Evolutionary conservation across 2,113 vertebrate genomes (phyloP).

Genomic region (Numenius arquata): DNA sequence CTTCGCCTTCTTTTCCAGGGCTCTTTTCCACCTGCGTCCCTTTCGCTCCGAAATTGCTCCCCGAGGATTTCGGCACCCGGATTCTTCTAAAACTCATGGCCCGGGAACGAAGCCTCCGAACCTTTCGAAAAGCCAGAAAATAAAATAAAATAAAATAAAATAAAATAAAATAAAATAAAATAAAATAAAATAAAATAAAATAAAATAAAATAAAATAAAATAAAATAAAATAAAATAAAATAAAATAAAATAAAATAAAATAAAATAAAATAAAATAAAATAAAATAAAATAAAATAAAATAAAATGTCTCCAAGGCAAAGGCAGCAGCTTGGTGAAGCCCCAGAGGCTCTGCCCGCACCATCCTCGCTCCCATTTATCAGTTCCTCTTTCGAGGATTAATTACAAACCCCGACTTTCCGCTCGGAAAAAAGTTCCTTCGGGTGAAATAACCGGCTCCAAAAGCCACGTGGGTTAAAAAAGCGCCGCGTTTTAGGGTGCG

Average conservation of each 20-base stretch:
- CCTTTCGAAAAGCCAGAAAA: background rate
- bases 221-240: too few species aligned
- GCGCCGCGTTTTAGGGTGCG: accelerated
- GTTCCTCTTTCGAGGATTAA: background rate
- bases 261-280: too few species aligned
- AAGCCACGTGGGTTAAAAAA: background rate
- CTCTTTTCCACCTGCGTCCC: background rate
- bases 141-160: too few species aligned
- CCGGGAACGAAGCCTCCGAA: background rate
- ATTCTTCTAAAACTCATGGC: background rate
- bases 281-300: background rate
- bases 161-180: too few species aligned
- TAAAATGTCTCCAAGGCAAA: background rate
- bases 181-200: too few species aligned
- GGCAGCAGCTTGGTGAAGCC: accelerated
- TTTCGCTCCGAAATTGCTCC: background rate
- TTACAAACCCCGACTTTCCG: background rate
- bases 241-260: too few species aligned
- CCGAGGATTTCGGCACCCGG: background rate
- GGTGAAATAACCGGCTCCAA: background rate
- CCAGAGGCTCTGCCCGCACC: background rate
- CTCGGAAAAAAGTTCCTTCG: background rate
- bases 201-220: too few species aligned
- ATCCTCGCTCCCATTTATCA: accelerated
- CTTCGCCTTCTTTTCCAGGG: background rate